Evolutionary conservation across 1,140 invertebrate genomes (phyloP).

Genomic region (Zophobas morio): DNA sequence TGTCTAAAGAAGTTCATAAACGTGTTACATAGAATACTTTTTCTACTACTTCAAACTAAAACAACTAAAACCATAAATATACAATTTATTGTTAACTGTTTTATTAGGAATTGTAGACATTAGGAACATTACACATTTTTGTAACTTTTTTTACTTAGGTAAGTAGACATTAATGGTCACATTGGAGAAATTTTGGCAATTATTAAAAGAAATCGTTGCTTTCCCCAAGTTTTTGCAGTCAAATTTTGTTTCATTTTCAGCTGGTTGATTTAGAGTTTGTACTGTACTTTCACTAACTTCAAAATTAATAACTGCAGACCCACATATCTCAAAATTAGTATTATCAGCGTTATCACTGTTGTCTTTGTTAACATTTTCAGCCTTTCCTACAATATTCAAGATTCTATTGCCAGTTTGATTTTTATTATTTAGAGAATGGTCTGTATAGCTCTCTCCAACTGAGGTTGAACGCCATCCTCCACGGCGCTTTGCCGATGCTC

Average conservation of each 20-base stretch:
- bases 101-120: background rate
- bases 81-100: background rate
- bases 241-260: background rate
- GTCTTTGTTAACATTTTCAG: conserved; percentile 65
- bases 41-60: conserved; percentile 35
- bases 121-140: background rate
- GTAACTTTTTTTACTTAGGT: background rate
- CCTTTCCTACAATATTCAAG: background rate
- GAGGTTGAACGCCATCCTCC: conserved; percentile 15
- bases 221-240: background rate
- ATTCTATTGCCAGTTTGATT: conserved; percentile 53
- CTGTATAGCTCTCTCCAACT: conserved; percentile 9
- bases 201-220: background rate
- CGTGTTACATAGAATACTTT: conserved; percentile 63
- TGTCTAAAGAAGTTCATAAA: background rate
- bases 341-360: background rate
- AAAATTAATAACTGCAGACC: background rate
- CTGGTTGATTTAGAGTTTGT: background rate
- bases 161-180: background rate
- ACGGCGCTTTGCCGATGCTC: conserved; percentile 10
- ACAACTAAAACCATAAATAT: background rate
- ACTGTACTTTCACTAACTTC: background rate
- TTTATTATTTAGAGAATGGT: conserved; percentile 15
- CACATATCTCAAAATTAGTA: background rate
- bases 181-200: background rate